Conservation (phyloP, 2,888 invertebrate genomes). For the Drosophila algonquin region DNA sequence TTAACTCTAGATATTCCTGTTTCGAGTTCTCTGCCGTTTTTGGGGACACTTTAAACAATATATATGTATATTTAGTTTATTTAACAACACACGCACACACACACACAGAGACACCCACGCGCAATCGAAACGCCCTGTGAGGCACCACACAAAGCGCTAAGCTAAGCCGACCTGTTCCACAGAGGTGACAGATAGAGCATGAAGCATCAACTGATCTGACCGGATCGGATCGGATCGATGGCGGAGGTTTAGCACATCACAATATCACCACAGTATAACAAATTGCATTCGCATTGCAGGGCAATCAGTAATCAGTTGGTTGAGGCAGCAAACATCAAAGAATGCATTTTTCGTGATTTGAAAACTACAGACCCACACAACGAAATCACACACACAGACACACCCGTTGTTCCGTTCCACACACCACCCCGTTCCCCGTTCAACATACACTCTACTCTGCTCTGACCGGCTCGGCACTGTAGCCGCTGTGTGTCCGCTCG, state of each 20-base stretch:
- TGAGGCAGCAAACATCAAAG: slow-evolving; percentile 29
- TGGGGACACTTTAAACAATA: slow-evolving; percentile 19
- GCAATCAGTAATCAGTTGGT: slow-evolving; percentile 8
- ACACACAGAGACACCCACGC: slow-evolving; percentile 24
- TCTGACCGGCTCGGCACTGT: slow-evolving; percentile 53
- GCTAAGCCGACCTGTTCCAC: neutral
- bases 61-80: neutral
- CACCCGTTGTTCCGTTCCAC: neutral
- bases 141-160: neutral
- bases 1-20: slow-evolving; percentile 10
- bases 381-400: slow-evolving; percentile 21
- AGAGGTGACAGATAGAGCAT: slow-evolving; percentile 3
- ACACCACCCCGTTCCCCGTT: slow-evolving; percentile 3
- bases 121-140: neutral
- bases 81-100: slow-evolving; percentile 16
- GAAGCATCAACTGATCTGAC: neutral
- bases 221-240: no score
- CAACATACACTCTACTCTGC: slow-evolving; percentile 47
- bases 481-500: slow-evolving; percentile 61
- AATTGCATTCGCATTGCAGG: slow-evolving; percentile 14
- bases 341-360: slow-evolving; percentile 38
- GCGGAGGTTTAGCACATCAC: neutral
- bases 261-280: neutral
- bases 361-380: slow-evolving; percentile 32
- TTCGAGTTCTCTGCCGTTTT: slow-evolving; percentile 21